Evolutionary conservation across 1,140 invertebrate species (phyloP).

Genomic region (Halotydeus destructor): DNA sequence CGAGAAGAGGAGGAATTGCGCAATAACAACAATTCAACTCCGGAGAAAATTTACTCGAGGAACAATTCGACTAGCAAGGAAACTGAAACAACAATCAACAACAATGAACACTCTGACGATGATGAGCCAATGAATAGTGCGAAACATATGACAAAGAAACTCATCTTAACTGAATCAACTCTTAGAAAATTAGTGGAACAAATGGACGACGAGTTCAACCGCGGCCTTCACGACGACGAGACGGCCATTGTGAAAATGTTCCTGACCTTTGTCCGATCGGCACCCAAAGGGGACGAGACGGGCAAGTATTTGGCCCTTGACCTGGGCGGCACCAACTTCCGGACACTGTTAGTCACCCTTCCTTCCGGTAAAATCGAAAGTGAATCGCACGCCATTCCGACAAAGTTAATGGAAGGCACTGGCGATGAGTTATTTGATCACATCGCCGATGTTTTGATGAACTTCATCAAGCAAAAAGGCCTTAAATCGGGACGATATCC

Average conservation of each 20-base stretch:
- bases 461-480: constrained; percentile 63
- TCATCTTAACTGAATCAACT: no score
- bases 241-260: constrained; percentile 56
- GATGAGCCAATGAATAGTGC: no score
- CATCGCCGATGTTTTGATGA: constrained; percentile 82
- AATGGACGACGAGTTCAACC: not conserved
- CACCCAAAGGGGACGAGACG: constrained; percentile 80
- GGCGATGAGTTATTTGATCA: constrained; percentile 79
- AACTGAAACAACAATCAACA: no score
- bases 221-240: not conserved
- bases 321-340: constrained; percentile 94
- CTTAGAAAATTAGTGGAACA: not conserved
- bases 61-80: no score
- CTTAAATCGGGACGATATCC: constrained; percentile 52
- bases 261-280: constrained; percentile 82
- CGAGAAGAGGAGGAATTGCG: no score
- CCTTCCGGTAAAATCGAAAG: constrained; percentile 53
- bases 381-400: constrained; percentile 86
- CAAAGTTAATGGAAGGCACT: constrained; percentile 74
- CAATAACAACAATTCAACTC: no score
- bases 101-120: no score
- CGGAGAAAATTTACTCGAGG: no score
- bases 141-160: no score
- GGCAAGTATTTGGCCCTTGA: constrained; percentile 93
- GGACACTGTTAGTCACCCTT: constrained; percentile 75